phyloP scores from a whole-genome alignment of 2,888 invertebrate genomes.

The Glyphotaelius pellucidus region DNA sequence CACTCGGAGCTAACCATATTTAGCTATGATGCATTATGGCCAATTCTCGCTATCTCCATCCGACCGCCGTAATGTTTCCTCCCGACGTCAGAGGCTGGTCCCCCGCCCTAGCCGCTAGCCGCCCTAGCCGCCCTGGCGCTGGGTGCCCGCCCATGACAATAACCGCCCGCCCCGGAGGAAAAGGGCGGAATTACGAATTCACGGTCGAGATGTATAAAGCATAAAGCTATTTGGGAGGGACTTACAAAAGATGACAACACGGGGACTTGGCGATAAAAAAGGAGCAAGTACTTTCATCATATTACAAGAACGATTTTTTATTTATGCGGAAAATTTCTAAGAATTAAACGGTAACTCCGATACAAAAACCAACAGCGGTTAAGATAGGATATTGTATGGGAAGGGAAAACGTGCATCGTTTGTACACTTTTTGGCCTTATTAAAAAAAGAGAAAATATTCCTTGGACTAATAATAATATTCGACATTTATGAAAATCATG shows the following conservation, averaged over 20 bases:
- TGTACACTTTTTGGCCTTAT: no score
- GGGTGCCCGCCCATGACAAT: constrained; percentile 35
- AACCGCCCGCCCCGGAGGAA: constrained; percentile 34
- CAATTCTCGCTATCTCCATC: constrained; percentile 48
- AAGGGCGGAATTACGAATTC: constrained; percentile 57
- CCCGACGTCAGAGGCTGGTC: constrained; percentile 9
- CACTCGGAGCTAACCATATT: constrained; percentile 27
- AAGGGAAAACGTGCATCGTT: background rate
- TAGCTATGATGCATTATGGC: constrained; percentile 42
- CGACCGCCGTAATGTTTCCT: constrained; percentile 45
- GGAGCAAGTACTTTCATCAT: background rate
- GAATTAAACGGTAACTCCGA: background rate
- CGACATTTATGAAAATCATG: no score
- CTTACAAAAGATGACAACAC: constrained; percentile 16
- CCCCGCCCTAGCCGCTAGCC: constrained; percentile 22
- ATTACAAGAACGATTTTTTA: background rate
- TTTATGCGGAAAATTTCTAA: background rate
- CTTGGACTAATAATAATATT: no score
- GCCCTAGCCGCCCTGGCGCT: background rate
- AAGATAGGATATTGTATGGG: background rate
- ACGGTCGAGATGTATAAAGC: constrained; percentile 52
- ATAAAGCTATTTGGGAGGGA: constrained; percentile 54
- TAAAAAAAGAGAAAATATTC: no score
- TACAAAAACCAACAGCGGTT: background rate
- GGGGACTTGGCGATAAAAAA: constrained; percentile 3